Conservation (phyloP, 1,140 invertebrate genomes). For the Eufriesea mexicana region DNA sequence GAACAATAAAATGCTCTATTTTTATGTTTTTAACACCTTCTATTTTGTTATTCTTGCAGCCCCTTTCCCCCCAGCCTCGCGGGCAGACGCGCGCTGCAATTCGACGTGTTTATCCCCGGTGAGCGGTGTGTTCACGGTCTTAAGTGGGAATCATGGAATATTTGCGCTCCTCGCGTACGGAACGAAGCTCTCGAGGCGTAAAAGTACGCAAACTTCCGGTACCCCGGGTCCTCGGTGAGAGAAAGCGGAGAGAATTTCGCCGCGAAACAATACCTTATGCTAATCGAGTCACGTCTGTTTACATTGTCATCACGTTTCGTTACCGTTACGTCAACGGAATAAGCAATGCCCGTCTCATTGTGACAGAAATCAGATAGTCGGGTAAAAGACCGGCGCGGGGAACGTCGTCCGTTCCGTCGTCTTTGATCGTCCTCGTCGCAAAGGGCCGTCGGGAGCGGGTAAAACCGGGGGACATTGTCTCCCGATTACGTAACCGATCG, state of each 20-base stretch:
- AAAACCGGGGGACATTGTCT: neutral
- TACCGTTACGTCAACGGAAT: constrained; percentile 67
- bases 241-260: constrained; percentile 33
- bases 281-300: constrained; percentile 69
- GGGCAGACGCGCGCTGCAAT: too few relatives aligned
- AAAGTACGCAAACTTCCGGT: constrained; percentile 12
- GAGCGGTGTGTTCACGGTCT: too few relatives aligned
- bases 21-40: constrained; percentile 70
- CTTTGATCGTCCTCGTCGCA: constrained; percentile 35
- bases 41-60: constrained; percentile 30
- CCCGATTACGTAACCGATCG: neutral
- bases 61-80: neutral
- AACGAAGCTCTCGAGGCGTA: neutral
- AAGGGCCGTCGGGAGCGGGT: neutral
- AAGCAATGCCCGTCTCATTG: constrained; percentile 54
- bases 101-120: too few relatives aligned
- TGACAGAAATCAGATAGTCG: constrained; percentile 62
- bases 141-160: neutral
- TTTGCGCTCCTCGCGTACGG: neutral
- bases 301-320: constrained; percentile 68
- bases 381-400: constrained; percentile 19
- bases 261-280: constrained; percentile 65
- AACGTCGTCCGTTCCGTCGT: neutral
- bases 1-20: constrained; percentile 76
- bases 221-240: constrained; percentile 10